phyloP scores from a whole-genome alignment of 1,140 invertebrate species.

The Scaptomyza graminum region DNA sequence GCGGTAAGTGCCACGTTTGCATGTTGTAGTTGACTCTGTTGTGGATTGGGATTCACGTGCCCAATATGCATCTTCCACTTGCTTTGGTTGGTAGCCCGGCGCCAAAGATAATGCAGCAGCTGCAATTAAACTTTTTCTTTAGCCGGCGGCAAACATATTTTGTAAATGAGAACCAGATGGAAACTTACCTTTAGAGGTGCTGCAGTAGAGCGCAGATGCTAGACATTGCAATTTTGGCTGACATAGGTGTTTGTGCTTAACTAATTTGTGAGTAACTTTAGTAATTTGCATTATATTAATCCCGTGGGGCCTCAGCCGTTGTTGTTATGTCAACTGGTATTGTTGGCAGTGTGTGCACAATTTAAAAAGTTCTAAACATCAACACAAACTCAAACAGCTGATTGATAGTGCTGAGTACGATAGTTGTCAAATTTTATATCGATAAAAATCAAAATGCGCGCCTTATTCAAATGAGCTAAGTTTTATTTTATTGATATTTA shows the following conservation, averaged over 20 bases:
- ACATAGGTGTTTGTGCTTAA: slow-evolving; percentile 52
- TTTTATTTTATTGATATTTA: slow-evolving; percentile 5
- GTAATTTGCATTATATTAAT: slow-evolving; percentile 66
- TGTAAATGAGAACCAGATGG: slow-evolving; percentile 45
- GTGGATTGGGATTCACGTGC: slow-evolving; percentile 41
- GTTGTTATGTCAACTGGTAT: slow-evolving; percentile 64
- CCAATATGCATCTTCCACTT: slow-evolving; percentile 66
- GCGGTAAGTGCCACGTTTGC: slow-evolving; percentile 86
- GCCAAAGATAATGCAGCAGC: slow-evolving; percentile 73
- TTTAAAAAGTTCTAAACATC: background rate
- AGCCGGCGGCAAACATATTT: slow-evolving; percentile 46
- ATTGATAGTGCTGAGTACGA: slow-evolving; percentile 18
- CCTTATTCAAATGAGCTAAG: background rate
- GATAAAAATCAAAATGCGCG: slow-evolving; percentile 21
- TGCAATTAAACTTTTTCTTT: background rate
- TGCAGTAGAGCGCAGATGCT: slow-evolving; percentile 27
- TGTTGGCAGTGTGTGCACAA: slow-evolving; percentile 49
- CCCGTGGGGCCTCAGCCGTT: slow-evolving; percentile 18
- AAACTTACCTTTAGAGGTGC: slow-evolving; percentile 50
- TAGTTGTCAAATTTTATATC: slow-evolving; percentile 16
- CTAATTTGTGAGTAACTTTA: slow-evolving; percentile 53
- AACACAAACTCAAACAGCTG: slow-evolving; percentile 41
- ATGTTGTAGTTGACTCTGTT: slow-evolving; percentile 35
- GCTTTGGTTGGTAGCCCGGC: slow-evolving; percentile 84
- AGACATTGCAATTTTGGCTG: slow-evolving; percentile 30